Evolutionary conservation across 2,888 invertebrate species (phyloP).

Genomic region (Sylvicola fuscatus): DNA sequence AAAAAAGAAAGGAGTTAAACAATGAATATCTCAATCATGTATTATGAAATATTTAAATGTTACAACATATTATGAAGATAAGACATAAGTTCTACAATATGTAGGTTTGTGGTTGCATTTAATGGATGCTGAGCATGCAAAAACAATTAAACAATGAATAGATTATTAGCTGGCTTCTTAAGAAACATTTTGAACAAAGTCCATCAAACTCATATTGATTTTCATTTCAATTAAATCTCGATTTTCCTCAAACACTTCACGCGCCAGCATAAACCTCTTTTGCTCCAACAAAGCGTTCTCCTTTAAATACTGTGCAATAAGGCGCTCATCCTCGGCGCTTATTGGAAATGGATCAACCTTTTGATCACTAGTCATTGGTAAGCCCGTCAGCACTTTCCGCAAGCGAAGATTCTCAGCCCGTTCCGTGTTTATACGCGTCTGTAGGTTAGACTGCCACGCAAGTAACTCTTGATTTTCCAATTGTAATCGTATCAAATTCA

Average conservation of each 20-base stretch:
- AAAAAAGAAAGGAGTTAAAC: too few species aligned
- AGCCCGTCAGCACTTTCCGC: constrained; percentile 28
- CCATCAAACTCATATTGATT: constrained; percentile 32
- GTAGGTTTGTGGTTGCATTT: too few species aligned
- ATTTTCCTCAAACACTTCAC: constrained; percentile 50
- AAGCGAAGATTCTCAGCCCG: constrained; percentile 48
- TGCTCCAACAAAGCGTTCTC: constrained; percentile 47
- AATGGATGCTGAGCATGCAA: too few species aligned
- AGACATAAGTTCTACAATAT: too few species aligned
- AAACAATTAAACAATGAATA: too few species aligned
- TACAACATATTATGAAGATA: too few species aligned
- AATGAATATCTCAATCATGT: too few species aligned
- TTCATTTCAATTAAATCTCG: constrained; percentile 50
- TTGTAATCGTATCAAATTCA: constrained; percentile 35
- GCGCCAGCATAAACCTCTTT: constrained; percentile 41
- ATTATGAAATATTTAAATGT: too few species aligned
- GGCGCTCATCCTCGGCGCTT: constrained; percentile 23
- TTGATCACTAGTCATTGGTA: neutral
- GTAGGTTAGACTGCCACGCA: constrained; percentile 44
- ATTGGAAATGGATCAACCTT: constrained; percentile 9
- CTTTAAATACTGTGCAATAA: constrained; percentile 31
- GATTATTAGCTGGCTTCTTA: too few species aligned
- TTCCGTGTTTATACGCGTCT: constrained; percentile 49
- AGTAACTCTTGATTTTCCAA: constrained; percentile 44
- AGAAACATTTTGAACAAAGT: neutral